These are phyloP conservation scores for Mimumesa dahlbomi DNA, from an alignment of 2,888 invertebrate genomes.

Conservation along the genomic window DNA sequence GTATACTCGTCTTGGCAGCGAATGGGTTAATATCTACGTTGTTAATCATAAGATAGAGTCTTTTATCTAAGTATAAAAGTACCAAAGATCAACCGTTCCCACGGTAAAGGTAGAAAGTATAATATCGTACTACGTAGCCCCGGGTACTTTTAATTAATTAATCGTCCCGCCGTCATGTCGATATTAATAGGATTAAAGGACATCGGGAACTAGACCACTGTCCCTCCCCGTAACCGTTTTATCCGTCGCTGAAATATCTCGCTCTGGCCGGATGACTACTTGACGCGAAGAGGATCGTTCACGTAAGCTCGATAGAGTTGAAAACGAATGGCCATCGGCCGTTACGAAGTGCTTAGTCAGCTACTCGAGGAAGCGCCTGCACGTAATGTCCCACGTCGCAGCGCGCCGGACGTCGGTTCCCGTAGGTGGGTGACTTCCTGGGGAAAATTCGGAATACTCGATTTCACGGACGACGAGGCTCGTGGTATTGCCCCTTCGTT, in stretches of 20 bases:
- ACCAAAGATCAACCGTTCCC: not conserved
- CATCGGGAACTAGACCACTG: not conserved
- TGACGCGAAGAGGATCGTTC: slow-evolving; percentile 47
- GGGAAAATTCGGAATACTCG: slow-evolving; percentile 54
- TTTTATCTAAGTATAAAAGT: not conserved
- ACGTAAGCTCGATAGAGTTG: slow-evolving; percentile 58
- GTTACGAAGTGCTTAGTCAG: slow-evolving; percentile 71
- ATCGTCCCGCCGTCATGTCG: too few relatives aligned
- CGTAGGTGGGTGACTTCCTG: slow-evolving; percentile 35
- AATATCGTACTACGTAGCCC: not conserved
- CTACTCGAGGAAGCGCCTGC: slow-evolving; percentile 70
- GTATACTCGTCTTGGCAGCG: too few relatives aligned
- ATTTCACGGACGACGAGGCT: slow-evolving; percentile 47
- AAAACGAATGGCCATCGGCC: slow-evolving; percentile 68
- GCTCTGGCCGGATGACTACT: slow-evolving; percentile 41
- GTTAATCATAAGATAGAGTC: too few relatives aligned
- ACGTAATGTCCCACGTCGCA: slow-evolving; percentile 66
- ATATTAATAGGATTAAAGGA: not conserved
- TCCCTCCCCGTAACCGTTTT: not conserved
- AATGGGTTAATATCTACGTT: not conserved
- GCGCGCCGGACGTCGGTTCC: slow-evolving; percentile 26
- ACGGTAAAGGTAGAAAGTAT: not conserved
- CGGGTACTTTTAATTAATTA: slow-evolving; percentile 1
- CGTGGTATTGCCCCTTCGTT: slow-evolving; percentile 18
- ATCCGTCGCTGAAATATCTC: slow-evolving; percentile 9